phyloP scores from a whole-genome alignment of 92 coral and sea anemone species.

The Pocillopora grandis region DNA sequence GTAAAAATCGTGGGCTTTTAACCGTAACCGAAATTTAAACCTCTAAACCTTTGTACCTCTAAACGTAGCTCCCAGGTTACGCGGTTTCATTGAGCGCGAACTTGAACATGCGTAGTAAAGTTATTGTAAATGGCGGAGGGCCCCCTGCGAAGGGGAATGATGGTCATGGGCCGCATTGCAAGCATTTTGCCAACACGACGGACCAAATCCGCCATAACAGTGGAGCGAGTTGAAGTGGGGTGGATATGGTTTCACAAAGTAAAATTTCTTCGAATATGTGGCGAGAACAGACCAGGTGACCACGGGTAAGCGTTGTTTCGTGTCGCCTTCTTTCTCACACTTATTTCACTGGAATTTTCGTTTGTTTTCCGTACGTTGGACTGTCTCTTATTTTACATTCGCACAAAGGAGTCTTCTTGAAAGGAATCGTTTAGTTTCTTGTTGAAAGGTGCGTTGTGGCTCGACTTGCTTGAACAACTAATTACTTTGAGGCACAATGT shows the following conservation, averaged over 20 bases:
- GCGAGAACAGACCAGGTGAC: conserved; percentile 65
- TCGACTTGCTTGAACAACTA: neutral
- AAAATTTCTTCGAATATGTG: conserved; percentile 51
- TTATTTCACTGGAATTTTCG: conserved; percentile 40
- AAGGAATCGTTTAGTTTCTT: conserved; percentile 20
- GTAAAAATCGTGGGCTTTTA: no score
- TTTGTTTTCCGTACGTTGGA: conserved; percentile 63
- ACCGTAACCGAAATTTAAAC: no score
- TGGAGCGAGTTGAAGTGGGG: conserved; percentile 76
- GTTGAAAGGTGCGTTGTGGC: conserved; percentile 6
- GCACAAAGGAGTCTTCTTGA: conserved; percentile 25
- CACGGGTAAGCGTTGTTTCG: conserved; percentile 75
- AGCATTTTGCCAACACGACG: conserved; percentile 99
- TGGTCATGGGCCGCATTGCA: conserved; percentile 99
- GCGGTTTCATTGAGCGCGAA: neutral
- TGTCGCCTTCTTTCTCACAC: conserved; percentile 69
- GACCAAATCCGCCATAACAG: conserved; percentile 99
- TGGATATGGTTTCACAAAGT: conserved; percentile 85
- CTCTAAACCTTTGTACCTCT: neutral
- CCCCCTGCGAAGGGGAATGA: conserved; percentile 99
- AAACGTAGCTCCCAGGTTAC: conserved; percentile 5
- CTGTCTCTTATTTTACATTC: conserved; percentile 47
- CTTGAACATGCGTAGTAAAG: conserved; percentile 36
- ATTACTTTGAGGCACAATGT: neutral
- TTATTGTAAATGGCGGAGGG: conserved; percentile 87